phyloP scores from a whole-genome alignment of 2,113 vertebrate genomes.

The Mobula birostris region DNA sequence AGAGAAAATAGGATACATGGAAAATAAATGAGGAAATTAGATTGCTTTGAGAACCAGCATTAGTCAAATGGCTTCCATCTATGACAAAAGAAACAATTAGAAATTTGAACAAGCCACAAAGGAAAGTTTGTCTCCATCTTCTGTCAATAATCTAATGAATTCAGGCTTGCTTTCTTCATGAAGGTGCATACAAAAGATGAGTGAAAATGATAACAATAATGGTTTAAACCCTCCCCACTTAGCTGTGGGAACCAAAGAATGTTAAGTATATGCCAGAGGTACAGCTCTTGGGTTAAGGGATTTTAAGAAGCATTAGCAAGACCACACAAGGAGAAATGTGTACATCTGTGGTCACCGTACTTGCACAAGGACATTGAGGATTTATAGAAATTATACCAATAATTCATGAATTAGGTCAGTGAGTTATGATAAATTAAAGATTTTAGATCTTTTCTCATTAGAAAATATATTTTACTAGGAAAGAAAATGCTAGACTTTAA shows the following conservation, averaged over 20 bases:
- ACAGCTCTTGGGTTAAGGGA: background rate
- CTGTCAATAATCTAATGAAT: background rate
- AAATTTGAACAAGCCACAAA: too few relatives aligned
- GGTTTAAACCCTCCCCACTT: background rate
- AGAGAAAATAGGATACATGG: too few relatives aligned
- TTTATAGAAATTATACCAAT: background rate
- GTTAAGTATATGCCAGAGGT: background rate
- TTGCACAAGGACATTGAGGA: background rate
- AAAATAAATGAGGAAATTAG: too few relatives aligned
- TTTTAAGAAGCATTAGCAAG: background rate
- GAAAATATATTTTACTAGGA: background rate
- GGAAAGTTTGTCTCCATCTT: background rate
- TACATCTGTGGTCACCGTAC: background rate
- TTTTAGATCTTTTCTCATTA: background rate
- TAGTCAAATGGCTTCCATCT: too few relatives aligned
- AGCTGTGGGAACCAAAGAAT: background rate
- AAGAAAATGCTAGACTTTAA: background rate
- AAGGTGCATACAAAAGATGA: background rate
- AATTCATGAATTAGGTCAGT: background rate
- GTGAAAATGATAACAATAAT: background rate
- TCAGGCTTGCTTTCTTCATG: background rate
- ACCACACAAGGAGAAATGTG: slow-evolving; percentile 23
- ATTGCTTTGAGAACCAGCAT: too few relatives aligned
- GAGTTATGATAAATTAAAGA: background rate
- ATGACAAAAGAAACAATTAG: too few relatives aligned